Evolutionary conservation across 2,888 invertebrate species (phyloP).

Genomic region (Dicyrtoma fusca): DNA sequence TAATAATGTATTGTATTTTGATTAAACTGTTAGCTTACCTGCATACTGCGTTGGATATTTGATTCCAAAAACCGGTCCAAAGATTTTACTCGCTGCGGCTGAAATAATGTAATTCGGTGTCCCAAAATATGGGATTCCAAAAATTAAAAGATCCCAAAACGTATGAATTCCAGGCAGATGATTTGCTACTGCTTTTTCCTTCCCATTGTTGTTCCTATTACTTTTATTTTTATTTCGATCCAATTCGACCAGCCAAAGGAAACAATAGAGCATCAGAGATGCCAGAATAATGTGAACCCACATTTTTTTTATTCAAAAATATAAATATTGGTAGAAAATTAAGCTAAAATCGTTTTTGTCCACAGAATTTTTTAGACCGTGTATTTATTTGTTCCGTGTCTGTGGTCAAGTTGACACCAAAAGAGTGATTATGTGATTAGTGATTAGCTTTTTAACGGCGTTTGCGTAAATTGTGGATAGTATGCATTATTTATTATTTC

Average conservation of each 20-base stretch:
- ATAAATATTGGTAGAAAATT: no score
- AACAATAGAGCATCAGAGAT: background rate
- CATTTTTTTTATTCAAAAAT: no score
- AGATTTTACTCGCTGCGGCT: conserved; percentile 8
- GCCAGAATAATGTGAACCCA: background rate
- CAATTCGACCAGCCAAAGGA: background rate
- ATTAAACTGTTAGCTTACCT: background rate
- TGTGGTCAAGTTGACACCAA: no score
- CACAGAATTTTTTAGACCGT: no score
- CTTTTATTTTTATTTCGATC: background rate
- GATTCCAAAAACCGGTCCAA: background rate
- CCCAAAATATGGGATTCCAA: background rate
- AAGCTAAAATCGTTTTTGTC: no score
- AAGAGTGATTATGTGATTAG: no score
- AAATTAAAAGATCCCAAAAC: background rate
- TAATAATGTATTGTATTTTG: no score
- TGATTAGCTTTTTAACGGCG: no score
- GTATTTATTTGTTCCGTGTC: no score
- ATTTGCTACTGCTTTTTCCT: background rate
- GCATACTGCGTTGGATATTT: conserved; percentile 11
- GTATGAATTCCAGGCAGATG: background rate
- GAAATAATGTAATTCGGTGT: background rate
- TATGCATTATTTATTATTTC: no score
- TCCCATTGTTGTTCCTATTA: background rate
- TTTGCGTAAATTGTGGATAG: no score